A percentile compares a stretch with the other conserved stretches of the same genome.
Evolutionary conservation across 2,797 vertebrate species (phyloP).

Genomic region (Pangasius mekongensis): DNA sequence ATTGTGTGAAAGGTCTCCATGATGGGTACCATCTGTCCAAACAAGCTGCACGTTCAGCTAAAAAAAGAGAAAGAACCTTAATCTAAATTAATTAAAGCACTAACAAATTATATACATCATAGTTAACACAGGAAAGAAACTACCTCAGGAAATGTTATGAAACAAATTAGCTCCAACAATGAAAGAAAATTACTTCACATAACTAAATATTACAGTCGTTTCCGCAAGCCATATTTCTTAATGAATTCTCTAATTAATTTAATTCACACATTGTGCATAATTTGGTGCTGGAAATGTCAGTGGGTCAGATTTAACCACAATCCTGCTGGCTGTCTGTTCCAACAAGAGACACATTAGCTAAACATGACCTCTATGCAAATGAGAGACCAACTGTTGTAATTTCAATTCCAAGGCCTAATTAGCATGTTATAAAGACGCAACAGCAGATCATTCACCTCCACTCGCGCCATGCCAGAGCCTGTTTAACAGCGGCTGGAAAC

Average conservation of each 20-base stretch:
- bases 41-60: slow-evolving; percentile 80
- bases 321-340: slow-evolving; percentile 83
- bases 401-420: slow-evolving; percentile 72
- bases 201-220: slow-evolving; percentile 85
- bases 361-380: slow-evolving; percentile 89
- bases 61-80: slow-evolving; percentile 70
- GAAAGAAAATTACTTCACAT: slow-evolving; percentile 88
- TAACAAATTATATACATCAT: slow-evolving; percentile 95
- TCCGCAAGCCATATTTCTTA: slow-evolving; percentile 86
- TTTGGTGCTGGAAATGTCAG: slow-evolving; percentile 87
- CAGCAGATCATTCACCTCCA: slow-evolving; percentile 66
- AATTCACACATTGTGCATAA: slow-evolving; percentile 90
- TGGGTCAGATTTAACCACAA: slow-evolving; percentile 85
- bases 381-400: slow-evolving; percentile 75
- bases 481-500: slow-evolving; percentile 60
- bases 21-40: slow-evolving; percentile 93
- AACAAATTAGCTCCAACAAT: slow-evolving; percentile 93
- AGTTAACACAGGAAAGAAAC: slow-evolving; percentile 78
- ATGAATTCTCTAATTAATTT: slow-evolving; percentile 97
- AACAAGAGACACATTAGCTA: slow-evolving; percentile 84
- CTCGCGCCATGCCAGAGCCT: slow-evolving; percentile 68
- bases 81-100: slow-evolving; percentile 96
- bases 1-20: slow-evolving; percentile 84
- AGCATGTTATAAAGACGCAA: slow-evolving; percentile 73
- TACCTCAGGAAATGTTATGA: slow-evolving; percentile 88